phyloP scores from a whole-genome alignment of 2,888 invertebrate genomes.

The Thalpophila matura region DNA sequence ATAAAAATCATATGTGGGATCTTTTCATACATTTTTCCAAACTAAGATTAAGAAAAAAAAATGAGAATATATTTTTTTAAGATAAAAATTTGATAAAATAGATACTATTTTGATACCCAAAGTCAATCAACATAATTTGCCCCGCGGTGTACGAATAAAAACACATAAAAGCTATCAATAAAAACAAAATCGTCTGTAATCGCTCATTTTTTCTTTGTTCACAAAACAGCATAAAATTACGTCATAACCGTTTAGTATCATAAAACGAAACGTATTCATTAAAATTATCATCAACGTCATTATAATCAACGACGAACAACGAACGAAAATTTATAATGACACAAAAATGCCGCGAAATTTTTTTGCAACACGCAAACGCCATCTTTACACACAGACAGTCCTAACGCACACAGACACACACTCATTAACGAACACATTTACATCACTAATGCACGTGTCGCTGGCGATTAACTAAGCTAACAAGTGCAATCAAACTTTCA shows the following conservation, averaged over 20 bases:
- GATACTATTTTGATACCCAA: not conserved
- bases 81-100: not conserved
- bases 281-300: slow-evolving; percentile 26
- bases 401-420: slow-evolving; percentile 80
- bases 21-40: no score
- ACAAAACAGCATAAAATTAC: slow-evolving; percentile 20
- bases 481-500: slow-evolving; percentile 78
- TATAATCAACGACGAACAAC: slow-evolving; percentile 43
- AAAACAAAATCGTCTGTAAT: not conserved
- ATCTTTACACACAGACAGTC: slow-evolving; percentile 76
- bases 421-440: slow-evolving; percentile 89
- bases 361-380: slow-evolving; percentile 73
- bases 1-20: no score
- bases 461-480: slow-evolving; percentile 66
- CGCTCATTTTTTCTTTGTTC: slow-evolving; percentile 38
- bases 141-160: not conserved
- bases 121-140: not conserved
- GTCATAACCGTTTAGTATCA: slow-evolving; percentile 29
- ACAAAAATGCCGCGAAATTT: slow-evolving; percentile 68
- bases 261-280: slow-evolving; percentile 28
- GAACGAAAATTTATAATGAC: slow-evolving; percentile 58
- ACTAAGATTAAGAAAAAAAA: not conserved
- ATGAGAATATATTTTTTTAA: no score
- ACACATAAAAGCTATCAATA: not conserved
- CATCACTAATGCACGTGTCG: slow-evolving; percentile 86